A percentile compares a stretch with the other conserved stretches of the same genome.
Conservation (phyloP, 2,113 vertebrate genomes). For the Monopterus albus region DNA sequence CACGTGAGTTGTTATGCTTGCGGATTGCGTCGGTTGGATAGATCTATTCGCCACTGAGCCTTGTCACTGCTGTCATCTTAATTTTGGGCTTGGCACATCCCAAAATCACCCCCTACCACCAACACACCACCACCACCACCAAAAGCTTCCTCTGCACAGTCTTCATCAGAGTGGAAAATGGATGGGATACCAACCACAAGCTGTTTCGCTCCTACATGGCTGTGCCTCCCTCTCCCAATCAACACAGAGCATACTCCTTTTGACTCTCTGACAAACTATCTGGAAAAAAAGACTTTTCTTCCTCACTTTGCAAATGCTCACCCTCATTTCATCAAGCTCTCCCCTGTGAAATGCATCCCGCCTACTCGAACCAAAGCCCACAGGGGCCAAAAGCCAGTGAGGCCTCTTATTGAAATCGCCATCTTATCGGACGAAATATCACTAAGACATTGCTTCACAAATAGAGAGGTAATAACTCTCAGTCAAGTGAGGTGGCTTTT, state of each 20-base stretch:
- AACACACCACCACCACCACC: not conserved
- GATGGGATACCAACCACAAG: slow-evolving; percentile 39
- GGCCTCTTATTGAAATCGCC: slow-evolving; percentile 80
- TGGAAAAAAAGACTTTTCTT: slow-evolving; percentile 56
- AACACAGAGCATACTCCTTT: slow-evolving; percentile 32
- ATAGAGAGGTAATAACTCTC: slow-evolving; percentile 76
- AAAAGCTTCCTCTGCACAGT: slow-evolving; percentile 8
- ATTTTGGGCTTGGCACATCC: slow-evolving; percentile 58
- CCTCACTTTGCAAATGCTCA: slow-evolving; percentile 74
- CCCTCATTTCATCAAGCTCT: slow-evolving; percentile 64
- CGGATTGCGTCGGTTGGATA: slow-evolving; percentile 56
- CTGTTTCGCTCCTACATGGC: slow-evolving; percentile 12
- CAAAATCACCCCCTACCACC: slow-evolving; percentile 10
- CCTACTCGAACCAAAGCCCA: slow-evolving; percentile 66
- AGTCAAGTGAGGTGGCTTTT: slow-evolving; percentile 71
- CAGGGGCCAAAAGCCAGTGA: slow-evolving; percentile 60
- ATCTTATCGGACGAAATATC: slow-evolving; percentile 79
- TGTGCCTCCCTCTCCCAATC: slow-evolving; percentile 34
- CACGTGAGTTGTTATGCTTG: slow-evolving; percentile 59
- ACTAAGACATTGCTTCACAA: slow-evolving; percentile 68
- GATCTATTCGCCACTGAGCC: slow-evolving; percentile 62
- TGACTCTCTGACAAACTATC: slow-evolving; percentile 29
- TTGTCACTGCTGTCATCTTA: slow-evolving; percentile 74
- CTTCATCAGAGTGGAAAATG: slow-evolving; percentile 57
- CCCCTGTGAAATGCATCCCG: slow-evolving; percentile 74